phyloP scores from a whole-genome alignment of 2,888 invertebrate genomes.

The Nomada ruficornis region DNA sequence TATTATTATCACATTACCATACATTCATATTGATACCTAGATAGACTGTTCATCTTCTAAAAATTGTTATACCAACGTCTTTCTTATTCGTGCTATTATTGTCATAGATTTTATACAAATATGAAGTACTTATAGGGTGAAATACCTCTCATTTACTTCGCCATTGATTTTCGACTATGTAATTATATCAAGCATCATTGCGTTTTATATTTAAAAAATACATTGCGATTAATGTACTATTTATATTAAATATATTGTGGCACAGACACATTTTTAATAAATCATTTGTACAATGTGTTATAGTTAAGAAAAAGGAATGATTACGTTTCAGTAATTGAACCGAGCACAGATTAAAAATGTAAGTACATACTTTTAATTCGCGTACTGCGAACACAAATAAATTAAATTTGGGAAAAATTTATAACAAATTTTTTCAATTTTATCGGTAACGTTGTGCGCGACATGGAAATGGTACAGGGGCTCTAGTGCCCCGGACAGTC shows the following conservation, averaged over 20 bases:
- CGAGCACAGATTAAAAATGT: no score
- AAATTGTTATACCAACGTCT: conserved; percentile 38
- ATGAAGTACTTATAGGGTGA: not conserved
- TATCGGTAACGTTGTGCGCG: no score
- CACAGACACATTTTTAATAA: conserved; percentile 28
- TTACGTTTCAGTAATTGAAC: not conserved
- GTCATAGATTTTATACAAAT: conserved; percentile 30
- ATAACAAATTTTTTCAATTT: no score
- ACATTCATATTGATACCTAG: conserved; percentile 5
- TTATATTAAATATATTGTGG: conserved; percentile 31
- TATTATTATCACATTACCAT: conserved; percentile 4
- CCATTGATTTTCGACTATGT: conserved; percentile 24
- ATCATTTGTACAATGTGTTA: conserved; percentile 28
- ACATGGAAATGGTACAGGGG: no score
- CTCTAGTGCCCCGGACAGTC: no score
- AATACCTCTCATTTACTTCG: conserved; percentile 20
- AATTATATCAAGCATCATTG: conserved; percentile 16
- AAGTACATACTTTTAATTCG: no score
- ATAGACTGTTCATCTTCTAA: not conserved
- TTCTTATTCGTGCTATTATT: conserved; percentile 13
- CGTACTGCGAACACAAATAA: no score
- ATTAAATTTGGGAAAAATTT: no score
- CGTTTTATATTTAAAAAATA: conserved; percentile 52
- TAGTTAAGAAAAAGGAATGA: conserved; percentile 23
- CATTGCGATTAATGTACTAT: conserved; percentile 40